Percentiles rank a stretch among this genome's conserved stretches.
Evolutionary conservation across 2,888 invertebrate genomes (phyloP).

Genomic region (Agrochola litura): DNA sequence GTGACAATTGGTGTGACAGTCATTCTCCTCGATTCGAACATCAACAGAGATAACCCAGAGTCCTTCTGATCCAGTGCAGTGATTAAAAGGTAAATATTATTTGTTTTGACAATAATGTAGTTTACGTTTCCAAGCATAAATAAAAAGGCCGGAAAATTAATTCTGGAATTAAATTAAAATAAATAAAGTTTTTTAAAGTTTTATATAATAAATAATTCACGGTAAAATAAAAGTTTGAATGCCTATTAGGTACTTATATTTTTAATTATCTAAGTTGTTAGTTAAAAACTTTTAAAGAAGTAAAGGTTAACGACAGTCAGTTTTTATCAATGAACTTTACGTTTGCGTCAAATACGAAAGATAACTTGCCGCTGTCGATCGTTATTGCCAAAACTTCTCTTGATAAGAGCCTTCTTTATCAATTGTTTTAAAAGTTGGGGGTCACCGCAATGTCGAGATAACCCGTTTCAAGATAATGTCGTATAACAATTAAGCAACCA

Average conservation of each 20-base stretch:
- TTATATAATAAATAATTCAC: not conserved
- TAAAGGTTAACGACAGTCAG: constrained; percentile 58
- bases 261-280: not conserved
- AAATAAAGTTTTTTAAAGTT: not conserved
- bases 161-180: not conserved
- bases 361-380: constrained; percentile 66
- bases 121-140: not conserved
- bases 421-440: constrained; percentile 65
- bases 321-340: constrained; percentile 72
- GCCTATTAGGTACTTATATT: not conserved
- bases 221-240: not conserved
- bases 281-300: not conserved
- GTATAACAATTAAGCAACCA: constrained; percentile 23
- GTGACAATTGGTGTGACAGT: constrained; percentile 89
- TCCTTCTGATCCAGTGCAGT: constrained; percentile 78
- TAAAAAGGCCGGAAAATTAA: not conserved
- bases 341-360: constrained; percentile 76
- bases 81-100: constrained; percentile 87
- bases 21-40: constrained; percentile 87
- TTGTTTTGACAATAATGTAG: constrained; percentile 65
- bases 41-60: constrained; percentile 85
- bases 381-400: constrained; percentile 67
- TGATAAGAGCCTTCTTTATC: constrained; percentile 68
- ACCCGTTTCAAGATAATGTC: constrained; percentile 19
- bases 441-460: constrained; percentile 56